Percentiles rank a stretch among this genome's conserved stretches.
These are phyloP conservation scores for Erpornis zantholeuca DNA, from an alignment of 2,113 vertebrate species.

Conservation along the genomic window DNA sequence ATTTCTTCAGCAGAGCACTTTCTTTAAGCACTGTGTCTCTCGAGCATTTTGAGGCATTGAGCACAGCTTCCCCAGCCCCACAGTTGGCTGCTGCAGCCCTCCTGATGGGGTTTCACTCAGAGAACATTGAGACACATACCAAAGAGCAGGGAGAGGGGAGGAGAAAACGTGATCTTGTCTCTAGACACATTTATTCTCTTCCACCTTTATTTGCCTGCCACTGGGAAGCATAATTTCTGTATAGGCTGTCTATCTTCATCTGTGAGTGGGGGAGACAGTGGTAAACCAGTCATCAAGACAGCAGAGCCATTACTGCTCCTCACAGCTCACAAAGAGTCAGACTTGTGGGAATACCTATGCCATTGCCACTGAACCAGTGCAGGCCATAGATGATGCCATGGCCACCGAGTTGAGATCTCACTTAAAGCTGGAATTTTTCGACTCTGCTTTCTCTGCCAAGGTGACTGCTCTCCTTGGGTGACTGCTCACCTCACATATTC, in stretches of 20 bases:
- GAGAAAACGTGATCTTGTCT: not conserved
- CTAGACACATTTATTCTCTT: not conserved
- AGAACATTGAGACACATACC: not conserved
- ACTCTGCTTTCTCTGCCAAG: not conserved
- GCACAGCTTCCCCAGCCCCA: not conserved
- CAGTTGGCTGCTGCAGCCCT: not conserved
- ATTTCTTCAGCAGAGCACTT: not conserved
- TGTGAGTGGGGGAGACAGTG: not conserved
- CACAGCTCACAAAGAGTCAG: not conserved
- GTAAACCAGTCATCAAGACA: not conserved
- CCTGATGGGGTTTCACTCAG: not conserved
- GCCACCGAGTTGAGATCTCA: not conserved
- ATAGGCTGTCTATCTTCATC: not conserved
- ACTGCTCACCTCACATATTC: not conserved
- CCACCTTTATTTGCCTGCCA: not conserved
- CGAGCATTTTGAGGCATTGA: not conserved
- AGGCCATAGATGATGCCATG: not conserved
- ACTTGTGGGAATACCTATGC: not conserved
- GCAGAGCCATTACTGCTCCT: not conserved
- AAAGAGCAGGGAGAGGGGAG: not conserved
- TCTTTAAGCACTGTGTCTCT: not conserved
- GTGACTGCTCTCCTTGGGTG: accelerated
- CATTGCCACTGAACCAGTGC: not conserved
- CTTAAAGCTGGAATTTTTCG: not conserved
- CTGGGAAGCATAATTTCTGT: not conserved